Evolutionary conservation across 1,140 invertebrate species (phyloP).

Genomic region (Paraescarpia echinospica): DNA sequence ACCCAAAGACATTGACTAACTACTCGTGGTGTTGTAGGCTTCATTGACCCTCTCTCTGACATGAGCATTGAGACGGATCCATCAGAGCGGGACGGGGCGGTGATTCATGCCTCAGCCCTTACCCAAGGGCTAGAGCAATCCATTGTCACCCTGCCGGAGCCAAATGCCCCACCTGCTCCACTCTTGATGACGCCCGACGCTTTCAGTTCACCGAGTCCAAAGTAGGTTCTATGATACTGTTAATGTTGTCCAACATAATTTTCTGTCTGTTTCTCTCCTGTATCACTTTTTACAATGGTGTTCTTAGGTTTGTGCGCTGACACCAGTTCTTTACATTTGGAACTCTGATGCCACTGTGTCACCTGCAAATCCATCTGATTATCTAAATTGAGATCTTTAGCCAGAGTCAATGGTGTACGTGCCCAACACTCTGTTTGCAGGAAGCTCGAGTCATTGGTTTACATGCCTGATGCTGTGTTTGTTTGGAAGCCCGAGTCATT

Average conservation of each 20-base stretch:
- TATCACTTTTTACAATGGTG: too few species aligned
- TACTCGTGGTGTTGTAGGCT: not conserved
- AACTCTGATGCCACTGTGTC: too few species aligned
- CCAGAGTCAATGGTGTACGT: too few species aligned
- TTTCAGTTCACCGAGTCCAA: slow-evolving; percentile 68
- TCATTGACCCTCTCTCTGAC: not conserved
- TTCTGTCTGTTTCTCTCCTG: too few species aligned
- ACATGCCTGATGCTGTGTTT: too few species aligned
- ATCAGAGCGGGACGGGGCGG: not conserved
- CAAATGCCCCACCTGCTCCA: slow-evolving; percentile 23
- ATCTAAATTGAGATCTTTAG: too few species aligned
- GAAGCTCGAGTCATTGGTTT: too few species aligned
- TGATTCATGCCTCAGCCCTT: not conserved
- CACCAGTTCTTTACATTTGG: too few species aligned
- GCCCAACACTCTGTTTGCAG: too few species aligned
- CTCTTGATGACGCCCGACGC: slow-evolving; percentile 83
- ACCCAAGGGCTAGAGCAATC: not conserved
- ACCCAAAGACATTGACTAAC: not conserved
- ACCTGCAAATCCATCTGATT: too few species aligned
- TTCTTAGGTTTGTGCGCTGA: too few species aligned
- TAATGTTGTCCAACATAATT: not conserved
- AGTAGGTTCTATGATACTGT: slow-evolving; percentile 10
- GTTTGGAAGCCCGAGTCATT: too few species aligned
- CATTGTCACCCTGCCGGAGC: not conserved
- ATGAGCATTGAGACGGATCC: not conserved